A percentile compares a stretch with the other conserved stretches of the same genome.
Conservation (phyloP, 2,888 invertebrate species). For the Pterostichus niger region DNA sequence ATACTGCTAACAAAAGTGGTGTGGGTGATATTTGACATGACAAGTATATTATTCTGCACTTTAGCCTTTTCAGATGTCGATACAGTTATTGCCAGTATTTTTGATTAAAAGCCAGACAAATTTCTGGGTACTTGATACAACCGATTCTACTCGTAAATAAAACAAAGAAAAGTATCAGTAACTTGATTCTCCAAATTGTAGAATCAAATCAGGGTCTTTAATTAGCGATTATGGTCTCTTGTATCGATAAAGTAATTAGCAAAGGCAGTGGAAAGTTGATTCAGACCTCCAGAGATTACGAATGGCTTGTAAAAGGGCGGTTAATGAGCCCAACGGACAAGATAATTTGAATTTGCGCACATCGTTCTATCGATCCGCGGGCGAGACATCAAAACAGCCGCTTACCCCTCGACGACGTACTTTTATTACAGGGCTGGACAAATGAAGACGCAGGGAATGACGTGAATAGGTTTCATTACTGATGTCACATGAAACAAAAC, state of each 20-base stretch:
- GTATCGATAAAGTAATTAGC: constrained; percentile 54
- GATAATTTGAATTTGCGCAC: constrained; percentile 58
- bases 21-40: too few species aligned
- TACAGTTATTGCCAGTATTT: too few species aligned
- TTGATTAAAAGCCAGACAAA: background rate
- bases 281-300: constrained; percentile 29
- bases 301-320: constrained; percentile 38
- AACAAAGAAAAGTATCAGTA: background rate
- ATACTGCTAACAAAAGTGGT: too few species aligned
- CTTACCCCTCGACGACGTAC: background rate
- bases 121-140: background rate
- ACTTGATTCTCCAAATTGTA: background rate
- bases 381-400: background rate
- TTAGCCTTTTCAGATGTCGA: too few species aligned
- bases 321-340: constrained; percentile 47
- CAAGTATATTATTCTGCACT: too few species aligned
- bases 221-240: constrained; percentile 39
- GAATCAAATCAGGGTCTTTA: constrained; percentile 39
- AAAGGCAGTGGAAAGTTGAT: constrained; percentile 31
- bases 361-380: constrained; percentile 38
- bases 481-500: background rate
- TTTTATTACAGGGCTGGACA: constrained; percentile 16
- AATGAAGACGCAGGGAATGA: constrained; percentile 12
- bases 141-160: constrained; percentile 21
- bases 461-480: constrained; percentile 36